Evolutionary conservation across 2,113 vertebrate species (phyloP), one percentile per base, ranked within the genome.

Genomic region (Apteryx owenii): DNA sequence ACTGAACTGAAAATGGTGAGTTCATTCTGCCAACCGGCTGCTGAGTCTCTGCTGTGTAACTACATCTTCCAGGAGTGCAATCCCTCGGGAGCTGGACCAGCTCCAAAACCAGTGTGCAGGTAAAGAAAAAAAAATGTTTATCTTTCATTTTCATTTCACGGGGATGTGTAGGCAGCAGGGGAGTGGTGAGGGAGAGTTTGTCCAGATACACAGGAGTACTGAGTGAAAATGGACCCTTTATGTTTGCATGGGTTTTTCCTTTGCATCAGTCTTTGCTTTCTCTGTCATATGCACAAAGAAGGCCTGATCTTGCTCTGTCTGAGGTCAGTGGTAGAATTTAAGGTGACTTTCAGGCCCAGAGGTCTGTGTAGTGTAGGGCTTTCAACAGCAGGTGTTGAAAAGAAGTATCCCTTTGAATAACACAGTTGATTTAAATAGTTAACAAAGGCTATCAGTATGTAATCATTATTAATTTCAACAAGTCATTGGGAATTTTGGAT

Each of bases 91-190:
- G 88, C 96, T 44, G 98, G 98, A 44, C 99, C 99, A 12, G 96
- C 98, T 69, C 99, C 99, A 29, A 99, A 98, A 96, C 99, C 99
- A 22, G 93, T 99, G 62, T 99, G 99, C 99, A 99, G 99, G 99
- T 99, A 98, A 98, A 89, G 10, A 28, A 80, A 79, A 79, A 94
- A 46, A 33, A 81, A 28, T 40, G 23, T 21, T 89, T 21, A 16
- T 60, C 25, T 62, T 93, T 90, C 72, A 64, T 51, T 61, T 81
- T 70, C 7, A 73, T 76, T 88, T 65, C 0, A 0, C 54, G 83
- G 72, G 81, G 42, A 46, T 94, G 4, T 88, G 29, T 69, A 42
- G 36, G 76, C 64, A 84, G 17, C 36, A 60, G 54, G 81, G 44
- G 18, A 33, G 20, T 51, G 62, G 9, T 33, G 62, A 81, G 14